Percentiles rank a stretch among this genome's conserved stretches.
Evolutionary conservation across 2,888 invertebrate genomes (phyloP).

Genomic region (Pseudococcus jackbeardsleyi): DNA sequence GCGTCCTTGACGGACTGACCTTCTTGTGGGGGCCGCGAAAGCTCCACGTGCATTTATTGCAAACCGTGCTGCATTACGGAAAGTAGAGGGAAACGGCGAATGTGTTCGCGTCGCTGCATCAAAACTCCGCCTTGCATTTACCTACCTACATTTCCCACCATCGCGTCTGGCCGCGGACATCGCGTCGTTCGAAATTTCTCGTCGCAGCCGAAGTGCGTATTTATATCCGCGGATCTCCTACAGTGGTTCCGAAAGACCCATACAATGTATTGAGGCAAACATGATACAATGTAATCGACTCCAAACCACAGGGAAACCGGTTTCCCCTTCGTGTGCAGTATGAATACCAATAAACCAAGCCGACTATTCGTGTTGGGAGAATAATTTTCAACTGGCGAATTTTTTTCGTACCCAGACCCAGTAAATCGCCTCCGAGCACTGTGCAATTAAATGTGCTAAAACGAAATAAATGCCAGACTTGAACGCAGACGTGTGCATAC

Average conservation of each 20-base stretch:
- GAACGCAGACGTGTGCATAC: not conserved
- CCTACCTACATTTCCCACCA: not conserved
- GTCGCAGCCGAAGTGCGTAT: not conserved
- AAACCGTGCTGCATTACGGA: conserved; percentile 17
- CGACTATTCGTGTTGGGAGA: not conserved
- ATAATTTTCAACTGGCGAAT: not conserved
- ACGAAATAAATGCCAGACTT: not conserved
- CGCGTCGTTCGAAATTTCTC: not conserved
- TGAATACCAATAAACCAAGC: conserved; percentile 22
- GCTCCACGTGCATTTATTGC: conserved; percentile 64
- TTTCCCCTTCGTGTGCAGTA: not conserved
- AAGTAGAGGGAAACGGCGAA: not conserved
- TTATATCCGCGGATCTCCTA: not conserved
- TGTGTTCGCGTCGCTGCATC: conserved; percentile 53
- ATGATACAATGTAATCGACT: not conserved
- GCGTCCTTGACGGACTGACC: conserved; percentile 64
- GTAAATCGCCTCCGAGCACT: not conserved
- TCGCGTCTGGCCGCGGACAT: not conserved
- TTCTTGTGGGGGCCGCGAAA: conserved; percentile 60
- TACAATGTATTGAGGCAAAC: conserved; percentile 1
- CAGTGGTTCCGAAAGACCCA: not conserved
- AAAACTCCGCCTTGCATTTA: conserved; percentile 53
- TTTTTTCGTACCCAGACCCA: not conserved
- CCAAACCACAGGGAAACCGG: not conserved
- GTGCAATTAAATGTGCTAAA: not conserved